A percentile compares a stretch with the other conserved stretches of the same genome.
phyloP scores from a whole-genome alignment of 2,888 invertebrate genomes.

The Temnothorax unifasciatus region DNA sequence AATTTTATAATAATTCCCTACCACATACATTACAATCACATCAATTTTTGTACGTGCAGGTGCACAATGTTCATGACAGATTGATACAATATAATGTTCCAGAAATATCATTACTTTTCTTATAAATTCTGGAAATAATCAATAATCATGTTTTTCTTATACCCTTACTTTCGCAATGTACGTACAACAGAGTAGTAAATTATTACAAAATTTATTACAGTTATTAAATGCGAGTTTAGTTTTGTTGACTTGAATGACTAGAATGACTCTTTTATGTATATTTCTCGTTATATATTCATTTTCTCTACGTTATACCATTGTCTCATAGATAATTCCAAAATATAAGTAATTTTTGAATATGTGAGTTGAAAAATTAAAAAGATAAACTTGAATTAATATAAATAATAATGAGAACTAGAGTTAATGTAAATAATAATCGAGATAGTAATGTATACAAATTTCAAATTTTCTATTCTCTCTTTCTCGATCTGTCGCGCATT shows the following conservation, averaged over 20 bases:
- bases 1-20: constrained; percentile 20
- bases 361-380: not conserved
- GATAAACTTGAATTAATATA: not conserved
- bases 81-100: not conserved
- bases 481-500: not conserved
- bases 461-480: not conserved
- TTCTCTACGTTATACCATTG: not conserved
- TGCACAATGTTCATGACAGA: not conserved
- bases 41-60: constrained; percentile 40
- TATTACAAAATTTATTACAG: constrained; percentile 1
- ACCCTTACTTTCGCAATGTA: not conserved
- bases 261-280: not conserved
- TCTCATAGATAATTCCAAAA: not conserved
- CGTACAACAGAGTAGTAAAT: not conserved
- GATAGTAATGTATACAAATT: not conserved
- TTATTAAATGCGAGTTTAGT: not conserved
- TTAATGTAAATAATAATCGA: not conserved
- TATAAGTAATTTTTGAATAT: not conserved
- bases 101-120: not conserved
- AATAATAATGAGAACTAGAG: not conserved
- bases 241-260: not conserved
- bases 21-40: not conserved
- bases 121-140: not conserved
- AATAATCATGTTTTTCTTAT: not conserved
- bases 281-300: not conserved